Evolutionary conservation across 2,797 vertebrate species (phyloP).

Genomic region (Cetoscarus ocellatus): DNA sequence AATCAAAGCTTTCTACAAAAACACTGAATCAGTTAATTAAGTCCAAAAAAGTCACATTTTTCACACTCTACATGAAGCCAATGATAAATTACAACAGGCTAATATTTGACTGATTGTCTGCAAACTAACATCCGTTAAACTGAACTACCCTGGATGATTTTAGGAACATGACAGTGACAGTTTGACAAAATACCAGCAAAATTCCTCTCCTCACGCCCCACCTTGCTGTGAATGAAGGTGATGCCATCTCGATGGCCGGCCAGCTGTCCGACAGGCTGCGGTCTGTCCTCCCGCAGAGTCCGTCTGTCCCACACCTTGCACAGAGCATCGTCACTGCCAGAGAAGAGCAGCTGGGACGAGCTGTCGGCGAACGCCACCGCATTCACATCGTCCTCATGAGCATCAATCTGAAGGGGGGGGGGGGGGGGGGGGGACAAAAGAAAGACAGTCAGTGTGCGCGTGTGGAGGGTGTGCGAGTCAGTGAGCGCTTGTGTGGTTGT

Average conservation of each 20-base stretch:
- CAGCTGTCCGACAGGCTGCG: slow-evolving; percentile 92
- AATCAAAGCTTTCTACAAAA: too few species aligned
- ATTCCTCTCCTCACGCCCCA: slow-evolving; percentile 48
- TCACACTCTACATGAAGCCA: background rate
- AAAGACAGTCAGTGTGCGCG: slow-evolving; percentile 16
- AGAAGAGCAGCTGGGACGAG: slow-evolving; percentile 94
- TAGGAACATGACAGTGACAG: slow-evolving; percentile 28
- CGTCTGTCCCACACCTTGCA: slow-evolving; percentile 96
- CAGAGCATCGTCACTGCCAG: slow-evolving; percentile 93
- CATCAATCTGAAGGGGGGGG: slow-evolving; percentile 85
- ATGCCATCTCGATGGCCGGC: slow-evolving; percentile 95
- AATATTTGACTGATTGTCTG: slow-evolving; percentile 12
- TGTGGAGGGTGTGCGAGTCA: background rate
- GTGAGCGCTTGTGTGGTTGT: background rate
- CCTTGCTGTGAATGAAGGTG: slow-evolving; percentile 97
- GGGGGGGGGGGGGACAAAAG: slow-evolving; percentile 1
- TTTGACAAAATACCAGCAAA: slow-evolving; percentile 25
- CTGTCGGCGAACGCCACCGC: slow-evolving; percentile 92
- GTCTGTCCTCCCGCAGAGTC: slow-evolving; percentile 91
- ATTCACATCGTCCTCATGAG: slow-evolving; percentile 95
- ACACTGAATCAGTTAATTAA: too few species aligned
- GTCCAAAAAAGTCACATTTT: too few species aligned
- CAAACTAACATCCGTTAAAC: slow-evolving; percentile 12
- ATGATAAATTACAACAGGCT: background rate
- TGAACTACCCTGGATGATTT: slow-evolving; percentile 1